phyloP scores from a whole-genome alignment of 2,888 invertebrate species.

The Clostera curtula region DNA sequence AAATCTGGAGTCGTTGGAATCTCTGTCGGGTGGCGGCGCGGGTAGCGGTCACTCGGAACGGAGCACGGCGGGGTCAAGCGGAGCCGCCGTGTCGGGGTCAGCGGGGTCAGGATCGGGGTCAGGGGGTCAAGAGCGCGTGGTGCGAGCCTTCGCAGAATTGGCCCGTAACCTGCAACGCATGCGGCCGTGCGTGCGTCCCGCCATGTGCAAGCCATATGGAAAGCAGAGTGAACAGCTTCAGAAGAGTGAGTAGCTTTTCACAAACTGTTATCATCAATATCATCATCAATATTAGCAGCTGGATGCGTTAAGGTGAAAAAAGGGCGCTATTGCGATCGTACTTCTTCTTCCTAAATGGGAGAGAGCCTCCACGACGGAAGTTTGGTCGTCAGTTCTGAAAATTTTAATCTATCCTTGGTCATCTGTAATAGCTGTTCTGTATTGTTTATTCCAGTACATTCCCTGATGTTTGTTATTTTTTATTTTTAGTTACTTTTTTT shows the following conservation, averaged over 20 bases:
- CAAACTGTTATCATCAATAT: no score
- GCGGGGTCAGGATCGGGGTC: constrained; percentile 62
- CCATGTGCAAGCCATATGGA: constrained; percentile 93
- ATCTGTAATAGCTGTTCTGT: no score
- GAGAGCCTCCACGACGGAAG: no score
- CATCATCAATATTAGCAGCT: no score
- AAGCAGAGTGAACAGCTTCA: constrained; percentile 92
- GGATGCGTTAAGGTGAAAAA: no score
- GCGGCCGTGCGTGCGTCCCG: constrained; percentile 90
- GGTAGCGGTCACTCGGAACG: constrained; percentile 76
- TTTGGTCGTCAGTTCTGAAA: no score
- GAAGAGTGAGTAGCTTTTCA: constrained; percentile 76
- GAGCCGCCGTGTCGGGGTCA: constrained; percentile 68
- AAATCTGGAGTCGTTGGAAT: constrained; percentile 82
- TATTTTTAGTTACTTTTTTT: no score
- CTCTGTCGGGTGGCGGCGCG: constrained; percentile 66
- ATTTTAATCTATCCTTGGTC: no score
- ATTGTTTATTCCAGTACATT: no score
- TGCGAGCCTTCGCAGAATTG: constrained; percentile 88
- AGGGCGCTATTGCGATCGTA: no score
- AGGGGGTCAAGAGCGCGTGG: constrained; percentile 88
- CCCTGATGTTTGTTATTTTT: no score
- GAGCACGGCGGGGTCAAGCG: constrained; percentile 80
- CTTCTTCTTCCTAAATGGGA: no score
- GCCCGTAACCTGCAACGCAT: constrained; percentile 92